These are phyloP conservation scores for Atractosteus spatula DNA, from an alignment of 2,113 vertebrate genomes.

Conservation along the genomic window DNA sequence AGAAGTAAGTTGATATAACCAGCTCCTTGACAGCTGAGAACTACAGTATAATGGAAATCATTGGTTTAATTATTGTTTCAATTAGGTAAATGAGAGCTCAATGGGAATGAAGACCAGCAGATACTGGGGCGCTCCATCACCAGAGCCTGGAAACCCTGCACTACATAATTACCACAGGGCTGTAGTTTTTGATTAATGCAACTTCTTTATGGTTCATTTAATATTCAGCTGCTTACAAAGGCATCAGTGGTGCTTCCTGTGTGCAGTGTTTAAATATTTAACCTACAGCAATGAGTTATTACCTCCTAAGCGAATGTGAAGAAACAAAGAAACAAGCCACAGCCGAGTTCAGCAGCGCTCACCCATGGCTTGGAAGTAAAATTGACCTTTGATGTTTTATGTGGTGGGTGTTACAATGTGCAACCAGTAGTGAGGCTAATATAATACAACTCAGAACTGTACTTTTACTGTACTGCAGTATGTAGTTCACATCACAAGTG, in stretches of 20 bases:
- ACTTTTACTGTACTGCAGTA: background rate
- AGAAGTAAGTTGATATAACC: too few species aligned
- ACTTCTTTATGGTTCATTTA: background rate
- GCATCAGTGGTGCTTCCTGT: background rate
- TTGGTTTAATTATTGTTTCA: too few species aligned
- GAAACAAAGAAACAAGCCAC: background rate
- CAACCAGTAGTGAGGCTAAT: too few species aligned
- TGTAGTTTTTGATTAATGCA: background rate
- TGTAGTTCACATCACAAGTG: too few species aligned
- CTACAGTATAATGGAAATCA: too few species aligned
- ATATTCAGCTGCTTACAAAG: background rate
- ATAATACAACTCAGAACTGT: too few species aligned
- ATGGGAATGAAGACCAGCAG: too few species aligned
- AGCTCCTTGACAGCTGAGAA: too few species aligned
- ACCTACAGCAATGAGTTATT: background rate
- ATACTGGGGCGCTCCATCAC: too few species aligned
- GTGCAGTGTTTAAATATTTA: background rate
- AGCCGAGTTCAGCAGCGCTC: background rate
- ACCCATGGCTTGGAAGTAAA: constrained; percentile 41
- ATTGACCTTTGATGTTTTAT: constrained; percentile 65
- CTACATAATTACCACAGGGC: background rate
- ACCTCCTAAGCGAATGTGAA: background rate
- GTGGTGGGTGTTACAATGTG: constrained; percentile 20
- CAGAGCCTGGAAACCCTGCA: too few species aligned
- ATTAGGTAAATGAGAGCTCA: too few species aligned